These are phyloP conservation scores for Tenthredo scrophulariae DNA, from an alignment of 2,888 invertebrate genomes.

Conservation along the genomic window DNA sequence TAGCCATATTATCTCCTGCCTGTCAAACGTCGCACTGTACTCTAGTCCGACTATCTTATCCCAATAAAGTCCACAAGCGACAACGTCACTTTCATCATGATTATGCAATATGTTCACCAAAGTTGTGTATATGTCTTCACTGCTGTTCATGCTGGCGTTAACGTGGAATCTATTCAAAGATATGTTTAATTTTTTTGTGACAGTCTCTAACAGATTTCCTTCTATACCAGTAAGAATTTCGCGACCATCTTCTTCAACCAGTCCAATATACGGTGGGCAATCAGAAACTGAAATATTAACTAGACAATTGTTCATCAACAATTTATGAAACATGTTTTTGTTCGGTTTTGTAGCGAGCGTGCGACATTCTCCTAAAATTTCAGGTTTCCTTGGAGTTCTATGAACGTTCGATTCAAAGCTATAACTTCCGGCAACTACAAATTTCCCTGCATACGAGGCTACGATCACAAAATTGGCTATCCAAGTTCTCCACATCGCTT, in stretches of 20 bases:
- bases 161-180: slow-evolving; percentile 26
- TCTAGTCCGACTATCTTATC: slow-evolving; percentile 54
- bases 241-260: not conserved
- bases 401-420: slow-evolving; percentile 55
- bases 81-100: slow-evolving; percentile 59
- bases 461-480: slow-evolving; percentile 61
- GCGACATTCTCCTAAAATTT: slow-evolving; percentile 61
- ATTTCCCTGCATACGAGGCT: slow-evolving; percentile 57
- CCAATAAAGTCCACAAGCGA: slow-evolving; percentile 65
- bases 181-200: slow-evolving; percentile 51
- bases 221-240: slow-evolving; percentile 57
- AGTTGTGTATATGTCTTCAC: not conserved
- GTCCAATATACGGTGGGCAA: slow-evolving; percentile 60
- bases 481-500: slow-evolving; percentile 60
- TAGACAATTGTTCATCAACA: slow-evolving; percentile 57
- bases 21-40: slow-evolving; percentile 65
- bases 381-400: slow-evolving; percentile 60
- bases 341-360: slow-evolving; percentile 42
- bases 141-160: not conserved
- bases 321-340: slow-evolving; percentile 14
- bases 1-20: slow-evolving; percentile 65
- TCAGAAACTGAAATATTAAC: slow-evolving; percentile 62
- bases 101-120: not conserved
- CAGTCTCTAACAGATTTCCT: slow-evolving; percentile 54
- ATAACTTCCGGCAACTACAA: slow-evolving; percentile 61